These are phyloP conservation scores for Mugil cephalus DNA, from an alignment of 2,113 vertebrate species.

Conservation along the genomic window DNA sequence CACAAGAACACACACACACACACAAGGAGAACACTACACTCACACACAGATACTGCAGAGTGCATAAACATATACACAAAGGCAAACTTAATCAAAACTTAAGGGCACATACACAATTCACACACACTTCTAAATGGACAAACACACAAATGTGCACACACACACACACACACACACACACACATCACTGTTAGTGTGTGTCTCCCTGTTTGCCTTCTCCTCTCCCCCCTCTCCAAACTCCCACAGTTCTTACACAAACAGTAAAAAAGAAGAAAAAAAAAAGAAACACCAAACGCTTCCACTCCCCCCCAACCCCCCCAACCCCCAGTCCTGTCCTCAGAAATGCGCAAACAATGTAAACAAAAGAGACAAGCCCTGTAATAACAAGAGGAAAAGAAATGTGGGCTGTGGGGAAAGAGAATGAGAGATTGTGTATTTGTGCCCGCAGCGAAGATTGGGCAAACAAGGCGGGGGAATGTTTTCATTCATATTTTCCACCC, in stretches of 20 bases:
- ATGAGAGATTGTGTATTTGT: conserved; percentile 48
- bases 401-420: conserved; percentile 15
- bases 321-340: conserved; percentile 33
- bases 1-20: conserved; percentile 21
- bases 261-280: conserved; percentile 18
- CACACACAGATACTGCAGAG: conserved; percentile 28
- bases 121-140: conserved; percentile 21
- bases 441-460: conserved; percentile 59
- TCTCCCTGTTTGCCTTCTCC: conserved; percentile 52
- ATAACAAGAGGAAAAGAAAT: conserved; percentile 43
- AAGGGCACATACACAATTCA: conserved; percentile 9
- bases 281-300: conserved; percentile 14
- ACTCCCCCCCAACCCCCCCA: neutral
- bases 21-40: neutral
- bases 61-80: conserved; percentile 36
- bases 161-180: conserved; percentile 31
- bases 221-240: conserved; percentile 44
- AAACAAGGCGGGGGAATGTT: conserved; percentile 64
- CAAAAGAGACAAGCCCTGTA: conserved; percentile 46
- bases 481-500: conserved; percentile 85
- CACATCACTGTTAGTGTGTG: conserved; percentile 38
- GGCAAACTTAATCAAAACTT: conserved; percentile 22
- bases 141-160: conserved; percentile 1
- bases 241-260: conserved; percentile 56
- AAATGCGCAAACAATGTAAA: conserved; percentile 64